Evolutionary conservation across 2,113 vertebrate species (phyloP), one percentile per base, ranked within the genome.

Genomic region (Junco hyemalis): DNA sequence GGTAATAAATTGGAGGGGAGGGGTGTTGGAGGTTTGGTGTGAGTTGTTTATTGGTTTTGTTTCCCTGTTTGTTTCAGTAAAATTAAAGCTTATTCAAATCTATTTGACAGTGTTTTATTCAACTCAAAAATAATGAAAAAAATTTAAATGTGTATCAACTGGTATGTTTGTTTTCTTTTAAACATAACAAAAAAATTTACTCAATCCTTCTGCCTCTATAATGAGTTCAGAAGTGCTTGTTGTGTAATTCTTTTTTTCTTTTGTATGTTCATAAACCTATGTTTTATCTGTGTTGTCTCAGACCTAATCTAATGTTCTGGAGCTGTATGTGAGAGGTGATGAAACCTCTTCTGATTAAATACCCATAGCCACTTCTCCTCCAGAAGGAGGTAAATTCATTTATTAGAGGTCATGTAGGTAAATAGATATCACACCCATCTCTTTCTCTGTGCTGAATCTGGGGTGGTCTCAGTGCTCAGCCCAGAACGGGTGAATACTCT

Each of bases 1-100:
- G 5, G 2, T 25, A 74, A 59, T 77, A 59, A 85, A 83, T 44
- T 29, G 10, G 3, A 38, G 9, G 6, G 6, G 2, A 10, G 4
- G 5, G 2, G 2, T 61, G 4, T 25, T 26, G 10, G 11, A 8
- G 4, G 2, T 53, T 69, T 44, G 4, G 9, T n/a, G 10, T 28
- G 38, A 5, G 2, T 53, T 60, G 18, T 51, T 65, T 10, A 16
- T 42, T 42, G n/a, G n/a, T n/a, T 63, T 17, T 36, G 4, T n/a
- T 69, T 47, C 15, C 23, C 19, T 33, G 6, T 31, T 44, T 25
- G 4, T 63, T 86, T 76, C 45, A 54, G 14, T 69, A 88, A 86
- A 74, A 63, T 38, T 59, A 78, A 86, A 86, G 18, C 5, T 88
- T 74, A 60, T 40, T 81, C 50, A 92, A 88, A 88, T 81, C 7